These are phyloP conservation scores for Pachypsylla venusta DNA, from an alignment of 1,140 invertebrate genomes.

Conservation along the genomic window DNA sequence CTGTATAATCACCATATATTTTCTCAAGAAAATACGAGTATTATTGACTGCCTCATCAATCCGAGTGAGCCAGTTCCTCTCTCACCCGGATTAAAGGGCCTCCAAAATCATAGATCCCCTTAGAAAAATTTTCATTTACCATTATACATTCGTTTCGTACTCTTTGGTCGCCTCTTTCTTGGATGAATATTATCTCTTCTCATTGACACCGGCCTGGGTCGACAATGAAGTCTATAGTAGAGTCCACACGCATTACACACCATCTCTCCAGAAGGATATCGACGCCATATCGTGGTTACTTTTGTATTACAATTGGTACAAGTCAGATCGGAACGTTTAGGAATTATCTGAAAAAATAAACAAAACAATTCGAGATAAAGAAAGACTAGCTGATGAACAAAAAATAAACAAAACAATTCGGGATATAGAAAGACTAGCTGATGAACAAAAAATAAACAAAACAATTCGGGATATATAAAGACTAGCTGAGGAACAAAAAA, in stretches of 20 bases:
- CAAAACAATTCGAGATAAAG: too few relatives aligned
- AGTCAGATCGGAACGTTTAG: constrained; percentile 47
- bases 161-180: constrained; percentile 70
- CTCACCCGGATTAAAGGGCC: not conserved
- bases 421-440: too few relatives aligned
- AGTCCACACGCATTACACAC: constrained; percentile 90
- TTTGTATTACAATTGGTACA: constrained; percentile 74
- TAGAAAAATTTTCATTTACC: too few relatives aligned
- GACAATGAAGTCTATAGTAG: constrained; percentile 83
- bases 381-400: too few relatives aligned
- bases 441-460: too few relatives aligned
- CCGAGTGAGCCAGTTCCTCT: not conserved
- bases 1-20: not conserved
- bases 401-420: too few relatives aligned
- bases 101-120: too few relatives aligned
- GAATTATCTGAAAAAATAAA: not conserved
- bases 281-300: constrained; percentile 82
- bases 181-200: constrained; percentile 94
- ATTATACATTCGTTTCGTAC: not conserved
- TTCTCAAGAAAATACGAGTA: not conserved
- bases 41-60: not conserved
- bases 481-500: too few relatives aligned
- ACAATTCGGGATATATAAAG: too few relatives aligned
- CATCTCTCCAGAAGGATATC: constrained; percentile 78
- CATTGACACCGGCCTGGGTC: constrained; percentile 85